phyloP scores from a whole-genome alignment of 2,888 invertebrate genomes.

The Neoaliturus tenellus region DNA sequence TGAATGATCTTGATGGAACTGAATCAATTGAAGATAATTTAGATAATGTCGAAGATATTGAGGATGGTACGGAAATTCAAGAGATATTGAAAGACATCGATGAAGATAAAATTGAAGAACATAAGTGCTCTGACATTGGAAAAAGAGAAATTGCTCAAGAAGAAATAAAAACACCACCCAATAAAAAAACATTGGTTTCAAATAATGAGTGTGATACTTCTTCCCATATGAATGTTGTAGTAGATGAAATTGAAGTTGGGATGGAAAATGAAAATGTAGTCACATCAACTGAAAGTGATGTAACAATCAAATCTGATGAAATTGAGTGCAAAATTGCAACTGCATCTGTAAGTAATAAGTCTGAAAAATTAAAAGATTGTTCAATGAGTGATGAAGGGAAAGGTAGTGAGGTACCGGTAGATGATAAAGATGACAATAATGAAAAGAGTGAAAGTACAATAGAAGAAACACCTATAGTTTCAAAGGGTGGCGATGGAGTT shows the following conservation, averaged over 20 bases:
- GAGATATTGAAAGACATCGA: background rate
- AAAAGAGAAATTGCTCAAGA: background rate
- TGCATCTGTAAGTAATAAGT: background rate
- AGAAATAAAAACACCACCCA: background rate
- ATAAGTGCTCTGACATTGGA: background rate
- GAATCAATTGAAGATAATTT: conserved; percentile 20
- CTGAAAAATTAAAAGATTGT: background rate
- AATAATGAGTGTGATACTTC: conserved; percentile 2
- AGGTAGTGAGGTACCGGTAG: too few species aligned
- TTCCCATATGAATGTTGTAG: background rate
- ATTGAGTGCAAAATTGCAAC: background rate
- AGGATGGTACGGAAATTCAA: background rate
- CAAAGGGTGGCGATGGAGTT: background rate
- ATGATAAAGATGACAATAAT: background rate
- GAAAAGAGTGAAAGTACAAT: background rate
- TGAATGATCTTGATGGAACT: conserved; percentile 3
- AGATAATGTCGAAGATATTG: conserved; percentile 14
- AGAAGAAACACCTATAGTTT: too few species aligned
- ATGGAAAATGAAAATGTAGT: background rate
- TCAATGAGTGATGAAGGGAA: background rate
- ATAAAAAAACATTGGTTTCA: background rate
- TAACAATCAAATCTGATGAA: background rate
- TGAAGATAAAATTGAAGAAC: background rate
- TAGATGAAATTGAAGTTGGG: conserved; percentile 28
- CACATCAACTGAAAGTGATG: background rate